Evolutionary conservation across 64 coral and sea anemone species (phyloP).

Genomic region (Hydrozoanthus tunicans): DNA sequence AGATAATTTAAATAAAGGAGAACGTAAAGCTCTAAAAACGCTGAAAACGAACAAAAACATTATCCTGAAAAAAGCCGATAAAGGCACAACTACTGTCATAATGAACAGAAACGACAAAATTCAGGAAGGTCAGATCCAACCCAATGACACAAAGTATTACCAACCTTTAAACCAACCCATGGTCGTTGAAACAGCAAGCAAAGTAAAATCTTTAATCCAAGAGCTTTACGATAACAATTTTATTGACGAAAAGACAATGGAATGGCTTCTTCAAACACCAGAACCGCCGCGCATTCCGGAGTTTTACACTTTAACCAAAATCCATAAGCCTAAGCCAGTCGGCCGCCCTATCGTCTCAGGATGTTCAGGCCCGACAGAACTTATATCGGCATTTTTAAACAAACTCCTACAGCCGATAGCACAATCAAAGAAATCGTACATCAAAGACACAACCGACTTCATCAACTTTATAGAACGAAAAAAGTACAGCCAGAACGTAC

Average conservation of each 20-base stretch:
- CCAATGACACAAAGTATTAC: conserved; percentile 5
- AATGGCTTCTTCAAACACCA: conserved; percentile 45
- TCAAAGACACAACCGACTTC: no score
- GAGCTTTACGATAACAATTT: conserved; percentile 16
- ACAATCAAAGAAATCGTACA: neutral
- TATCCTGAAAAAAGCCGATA: no score
- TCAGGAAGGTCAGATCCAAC: conserved; percentile 39
- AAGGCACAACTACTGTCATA: conserved; percentile 16
- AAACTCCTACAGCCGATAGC: conserved; percentile 38
- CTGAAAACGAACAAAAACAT: no score
- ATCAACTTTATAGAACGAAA: no score
- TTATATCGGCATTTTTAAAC: conserved; percentile 36
- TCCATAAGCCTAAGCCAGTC: conserved; percentile 24
- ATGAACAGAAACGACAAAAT: conserved; percentile 22
- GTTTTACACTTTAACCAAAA: conserved; percentile 45
- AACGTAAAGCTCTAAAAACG: no score
- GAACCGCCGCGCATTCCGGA: conserved; percentile 30
- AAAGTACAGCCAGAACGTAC: no score
- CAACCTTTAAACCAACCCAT: conserved; percentile 17
- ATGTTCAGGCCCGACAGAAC: neutral
- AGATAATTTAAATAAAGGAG: no score
- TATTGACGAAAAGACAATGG: conserved; percentile 14
- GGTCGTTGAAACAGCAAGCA: conserved; percentile 12
- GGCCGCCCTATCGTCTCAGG: conserved; percentile 4
- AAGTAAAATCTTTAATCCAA: conserved; percentile 25